These are phyloP conservation scores for Caradrina clavipalpis DNA, from an alignment of 2,888 invertebrate genomes.

Conservation along the genomic window DNA sequence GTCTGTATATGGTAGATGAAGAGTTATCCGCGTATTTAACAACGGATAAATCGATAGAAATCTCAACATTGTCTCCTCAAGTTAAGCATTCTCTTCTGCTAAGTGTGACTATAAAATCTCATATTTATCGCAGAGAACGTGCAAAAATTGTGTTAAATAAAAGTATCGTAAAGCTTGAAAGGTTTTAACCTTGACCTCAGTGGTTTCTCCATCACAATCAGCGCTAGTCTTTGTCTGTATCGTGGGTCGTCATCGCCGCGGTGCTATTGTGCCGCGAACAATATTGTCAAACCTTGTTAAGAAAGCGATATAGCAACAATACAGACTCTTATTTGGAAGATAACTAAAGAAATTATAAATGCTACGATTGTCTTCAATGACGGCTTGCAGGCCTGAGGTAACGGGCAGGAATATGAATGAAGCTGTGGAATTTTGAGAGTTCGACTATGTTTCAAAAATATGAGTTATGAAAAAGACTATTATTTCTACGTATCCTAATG, in stretches of 20 bases:
- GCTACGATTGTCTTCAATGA: conserved; percentile 35
- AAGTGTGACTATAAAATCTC: conserved; percentile 46
- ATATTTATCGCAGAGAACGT: conserved; percentile 36
- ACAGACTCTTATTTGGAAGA: conserved; percentile 37
- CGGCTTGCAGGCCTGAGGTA: neutral
- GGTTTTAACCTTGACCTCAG: conserved; percentile 65
- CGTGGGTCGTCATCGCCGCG: conserved; percentile 59
- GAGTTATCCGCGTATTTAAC: conserved; percentile 12
- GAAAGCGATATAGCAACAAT: conserved; percentile 55
- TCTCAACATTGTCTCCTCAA: conserved; percentile 30
- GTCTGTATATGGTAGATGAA: conserved; percentile 18
- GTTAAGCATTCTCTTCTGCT: neutral
- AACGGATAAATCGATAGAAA: conserved; percentile 36
- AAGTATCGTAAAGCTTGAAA: conserved; percentile 58
- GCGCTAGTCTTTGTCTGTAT: conserved; percentile 61
- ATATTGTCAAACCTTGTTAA: conserved; percentile 69
- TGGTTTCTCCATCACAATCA: conserved; percentile 62
- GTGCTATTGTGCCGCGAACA: conserved; percentile 66
- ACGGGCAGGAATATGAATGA: conserved; percentile 12
- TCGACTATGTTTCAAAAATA: conserved; percentile 1
- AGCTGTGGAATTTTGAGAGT: neutral
- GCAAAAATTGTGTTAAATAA: conserved; percentile 53
- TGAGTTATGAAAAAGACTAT: neutral
- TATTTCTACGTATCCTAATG: neutral
- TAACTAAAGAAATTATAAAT: conserved; percentile 45